Evolutionary conservation across 1,140 invertebrate species (phyloP).

Genomic region (Helicoverpa armigera): DNA sequence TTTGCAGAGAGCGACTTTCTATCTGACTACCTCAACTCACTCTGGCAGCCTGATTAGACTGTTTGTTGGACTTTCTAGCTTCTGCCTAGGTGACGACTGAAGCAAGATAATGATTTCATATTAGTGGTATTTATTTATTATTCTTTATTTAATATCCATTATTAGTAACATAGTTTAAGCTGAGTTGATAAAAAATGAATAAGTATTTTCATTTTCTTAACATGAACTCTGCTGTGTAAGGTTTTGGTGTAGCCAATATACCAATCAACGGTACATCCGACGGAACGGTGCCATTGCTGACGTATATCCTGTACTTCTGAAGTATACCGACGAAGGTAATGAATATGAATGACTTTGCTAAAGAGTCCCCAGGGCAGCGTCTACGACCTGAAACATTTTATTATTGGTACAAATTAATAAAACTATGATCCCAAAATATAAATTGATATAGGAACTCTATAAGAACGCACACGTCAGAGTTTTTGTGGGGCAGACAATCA

Average conservation of each 20-base stretch:
- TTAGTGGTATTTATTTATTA: not conserved
- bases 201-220: slow-evolving; percentile 48
- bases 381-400: slow-evolving; percentile 88
- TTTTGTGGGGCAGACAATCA: no score
- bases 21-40: no score
- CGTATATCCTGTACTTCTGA: slow-evolving; percentile 86
- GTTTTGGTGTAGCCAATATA: slow-evolving; percentile 70
- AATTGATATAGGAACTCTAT: no score
- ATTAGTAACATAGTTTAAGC: not conserved
- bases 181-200: not conserved
- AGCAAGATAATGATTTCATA: no score
- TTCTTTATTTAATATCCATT: slow-evolving; percentile 1
- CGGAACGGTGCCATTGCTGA: slow-evolving; percentile 72
- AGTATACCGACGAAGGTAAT: slow-evolving; percentile 91
- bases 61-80: no score
- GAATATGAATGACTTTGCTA: slow-evolving; percentile 92
- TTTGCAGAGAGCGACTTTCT: no score
- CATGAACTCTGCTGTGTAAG: slow-evolving; percentile 73
- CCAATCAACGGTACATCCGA: slow-evolving; percentile 71
- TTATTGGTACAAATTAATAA: slow-evolving; percentile 5
- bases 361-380: slow-evolving; percentile 91
- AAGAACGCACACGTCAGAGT: no score
- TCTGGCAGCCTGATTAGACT: no score
- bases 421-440: not conserved
- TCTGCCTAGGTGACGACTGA: no score